These are phyloP conservation scores for Adoxophyes honmai DNA, from an alignment of 1,140 invertebrate genomes.

Conservation along the genomic window DNA sequence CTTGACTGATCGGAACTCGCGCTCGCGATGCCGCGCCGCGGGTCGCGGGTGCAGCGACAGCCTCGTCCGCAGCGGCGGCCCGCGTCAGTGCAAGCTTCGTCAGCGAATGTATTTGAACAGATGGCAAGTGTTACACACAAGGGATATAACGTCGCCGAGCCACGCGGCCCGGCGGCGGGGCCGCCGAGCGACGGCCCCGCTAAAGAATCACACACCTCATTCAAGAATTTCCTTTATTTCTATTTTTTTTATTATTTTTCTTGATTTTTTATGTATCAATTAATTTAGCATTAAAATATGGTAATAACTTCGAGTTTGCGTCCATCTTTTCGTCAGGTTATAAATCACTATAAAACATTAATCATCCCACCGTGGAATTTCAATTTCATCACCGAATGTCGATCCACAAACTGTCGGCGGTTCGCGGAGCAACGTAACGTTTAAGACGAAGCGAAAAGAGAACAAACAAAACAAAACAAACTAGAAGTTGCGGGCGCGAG, in stretches of 20 bases:
- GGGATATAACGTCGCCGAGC: conserved; percentile 30
- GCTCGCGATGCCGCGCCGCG: conserved; percentile 2
- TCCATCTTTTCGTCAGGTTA: conserved; percentile 55
- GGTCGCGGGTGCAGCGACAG: no score
- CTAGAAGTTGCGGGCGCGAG: conserved; percentile 52
- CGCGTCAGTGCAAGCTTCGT: conserved; percentile 23
- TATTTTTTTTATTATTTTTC: conserved; percentile 61
- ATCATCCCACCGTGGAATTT: conserved; percentile 39
- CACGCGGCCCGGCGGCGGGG: conserved; percentile 17
- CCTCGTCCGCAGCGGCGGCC: background rate
- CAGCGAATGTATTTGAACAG: conserved; percentile 49
- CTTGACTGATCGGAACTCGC: conserved; percentile 35
- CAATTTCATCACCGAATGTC: conserved; percentile 33
- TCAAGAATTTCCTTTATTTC: conserved; percentile 72
- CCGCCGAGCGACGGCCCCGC: no score
- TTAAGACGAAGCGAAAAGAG: conserved; percentile 62
- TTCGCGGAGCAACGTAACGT: conserved; percentile 48
- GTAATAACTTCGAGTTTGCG: conserved; percentile 65
- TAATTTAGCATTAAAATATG: conserved; percentile 69
- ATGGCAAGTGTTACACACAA: conserved; percentile 65
- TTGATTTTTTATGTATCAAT: conserved; percentile 59
- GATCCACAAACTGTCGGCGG: conserved; percentile 38
- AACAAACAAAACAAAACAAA: conserved; percentile 72
- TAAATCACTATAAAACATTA: conserved; percentile 46
- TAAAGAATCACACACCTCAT: conserved; percentile 67